Base-by-base conservation (phyloP, 2,888 invertebrate genomes). In the Apamea crenata region DNA sequence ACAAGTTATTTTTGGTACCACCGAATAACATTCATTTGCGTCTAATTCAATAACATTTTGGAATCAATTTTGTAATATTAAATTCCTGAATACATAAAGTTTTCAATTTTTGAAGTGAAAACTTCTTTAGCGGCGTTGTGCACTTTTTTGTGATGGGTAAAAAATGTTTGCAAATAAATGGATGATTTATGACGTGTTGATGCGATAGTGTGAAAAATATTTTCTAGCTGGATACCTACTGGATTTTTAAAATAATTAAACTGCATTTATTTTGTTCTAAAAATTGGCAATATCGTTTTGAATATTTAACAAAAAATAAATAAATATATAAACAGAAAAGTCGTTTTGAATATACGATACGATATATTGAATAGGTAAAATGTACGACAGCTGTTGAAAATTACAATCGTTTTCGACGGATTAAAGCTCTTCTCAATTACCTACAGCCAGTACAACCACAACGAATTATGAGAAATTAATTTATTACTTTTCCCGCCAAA, bases 21-120 rank as follows among this genome's bases (percentile, higher is more conserved):
- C 67, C 29, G 72, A 83, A 89, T 83, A 73, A 81, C 69, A 72
- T 82, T 86, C 73, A 84, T 88, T 84, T 85, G 82, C 82, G 81
- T 86, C 40, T 71, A 81, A 83, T 86, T 83, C 74, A 80, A 84
- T 84, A 86, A 84, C 80, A 82, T 73, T 32, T 61, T 32, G 67
- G 63, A 74, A 70, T 74, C 18, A 56, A 81, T 75, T 77, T 66
- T 74, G 56, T 59, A 61, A 67, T 77, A 80, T 73, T 56, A 70
- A 16, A 65, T 72, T 79, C 61, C 10, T 50, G 63, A 50, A 75
- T 70, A 59, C 12, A 56, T 32, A 44, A 29, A 66, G 16, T 25
- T 36, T 29, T n/a, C 0, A 32, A 8, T 14, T 50, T 47, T 25
- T n/a, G n/a, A n/a, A n/a, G n/a, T n/a, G n/a, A n/a, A n/a, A n/a